Evolutionary conservation across 2,113 vertebrate species (phyloP).

Genomic region (Saccopteryx leptura): DNA sequence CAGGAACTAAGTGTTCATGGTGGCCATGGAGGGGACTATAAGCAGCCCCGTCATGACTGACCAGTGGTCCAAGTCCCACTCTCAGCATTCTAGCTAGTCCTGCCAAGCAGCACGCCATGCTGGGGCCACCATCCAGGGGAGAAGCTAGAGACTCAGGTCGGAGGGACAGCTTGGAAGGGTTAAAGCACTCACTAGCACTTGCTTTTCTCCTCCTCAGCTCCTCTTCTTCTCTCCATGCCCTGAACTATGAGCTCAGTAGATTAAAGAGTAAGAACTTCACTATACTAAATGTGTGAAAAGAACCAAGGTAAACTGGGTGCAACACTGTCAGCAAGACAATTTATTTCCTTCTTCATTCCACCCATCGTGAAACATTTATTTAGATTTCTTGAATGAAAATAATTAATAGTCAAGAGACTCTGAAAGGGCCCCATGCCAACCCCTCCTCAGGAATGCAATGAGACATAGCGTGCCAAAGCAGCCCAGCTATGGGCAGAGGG

Average conservation of each 20-base stretch:
- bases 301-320: conserved; percentile 1
- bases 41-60: not conserved
- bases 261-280: not conserved
- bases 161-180: not conserved
- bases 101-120: not conserved
- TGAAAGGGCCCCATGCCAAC: not conserved
- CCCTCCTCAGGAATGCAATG: not conserved
- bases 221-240: not conserved
- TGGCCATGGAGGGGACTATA: not conserved
- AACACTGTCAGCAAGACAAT: not conserved
- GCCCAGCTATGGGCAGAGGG: not conserved
- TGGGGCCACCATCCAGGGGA: not conserved
- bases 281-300: conserved; percentile 11
- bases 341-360: conserved; percentile 3
- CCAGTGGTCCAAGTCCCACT: not conserved
- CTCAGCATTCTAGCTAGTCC: not conserved
- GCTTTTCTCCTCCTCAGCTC: not conserved
- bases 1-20: not conserved
- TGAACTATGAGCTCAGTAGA: not conserved
- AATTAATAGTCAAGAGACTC: not conserved
- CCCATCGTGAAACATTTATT: conserved; percentile 7
- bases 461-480: not conserved
- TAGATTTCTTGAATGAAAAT: not conserved
- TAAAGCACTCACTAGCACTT: not conserved
- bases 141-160: not conserved